phyloP scores from a whole-genome alignment of 2,797 vertebrate genomes.

The Brachyrhaphis roseni region DNA sequence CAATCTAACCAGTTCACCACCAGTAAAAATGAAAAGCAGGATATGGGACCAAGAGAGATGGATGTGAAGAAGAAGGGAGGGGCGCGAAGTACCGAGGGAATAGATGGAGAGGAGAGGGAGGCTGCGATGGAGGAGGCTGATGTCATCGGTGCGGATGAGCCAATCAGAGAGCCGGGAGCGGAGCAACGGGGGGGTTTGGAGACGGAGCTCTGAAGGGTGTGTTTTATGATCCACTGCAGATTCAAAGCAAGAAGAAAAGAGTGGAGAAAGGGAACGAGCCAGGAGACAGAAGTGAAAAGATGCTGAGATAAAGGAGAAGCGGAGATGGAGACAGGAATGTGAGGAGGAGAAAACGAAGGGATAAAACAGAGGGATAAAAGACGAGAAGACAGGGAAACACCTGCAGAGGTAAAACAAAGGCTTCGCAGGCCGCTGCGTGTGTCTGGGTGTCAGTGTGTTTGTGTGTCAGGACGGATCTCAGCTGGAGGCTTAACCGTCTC shows the following conservation, averaged over 20 bases:
- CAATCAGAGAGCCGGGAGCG: slow-evolving; percentile 58
- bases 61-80: slow-evolving; percentile 50
- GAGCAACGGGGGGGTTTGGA: slow-evolving; percentile 37
- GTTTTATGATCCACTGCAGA: slow-evolving; percentile 75
- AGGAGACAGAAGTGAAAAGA: slow-evolving; percentile 6
- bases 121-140: slow-evolving; percentile 59
- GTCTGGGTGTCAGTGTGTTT: background rate
- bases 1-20: background rate
- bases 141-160: slow-evolving; percentile 66
- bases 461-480: background rate
- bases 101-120: slow-evolving; percentile 50
- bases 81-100: slow-evolving; percentile 35
- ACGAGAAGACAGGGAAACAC: slow-evolving; percentile 10
- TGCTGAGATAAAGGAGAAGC: slow-evolving; percentile 4
- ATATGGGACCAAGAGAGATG: background rate
- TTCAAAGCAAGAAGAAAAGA: slow-evolving; percentile 42
- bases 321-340: background rate
- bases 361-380: background rate
- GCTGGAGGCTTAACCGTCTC: background rate
- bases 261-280: slow-evolving; percentile 4
- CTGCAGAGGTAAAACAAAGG: slow-evolving; percentile 60
- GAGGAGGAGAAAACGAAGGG: slow-evolving; percentile 1
- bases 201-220: slow-evolving; percentile 68
- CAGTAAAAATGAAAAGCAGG: slow-evolving; percentile 4
- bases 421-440: slow-evolving; percentile 19